Percentiles rank a stretch among this genome's conserved stretches.
These are phyloP conservation scores for Leptinotarsa defecta DNA, from an alignment of 1,140 invertebrate species.

Conservation along the genomic window DNA sequence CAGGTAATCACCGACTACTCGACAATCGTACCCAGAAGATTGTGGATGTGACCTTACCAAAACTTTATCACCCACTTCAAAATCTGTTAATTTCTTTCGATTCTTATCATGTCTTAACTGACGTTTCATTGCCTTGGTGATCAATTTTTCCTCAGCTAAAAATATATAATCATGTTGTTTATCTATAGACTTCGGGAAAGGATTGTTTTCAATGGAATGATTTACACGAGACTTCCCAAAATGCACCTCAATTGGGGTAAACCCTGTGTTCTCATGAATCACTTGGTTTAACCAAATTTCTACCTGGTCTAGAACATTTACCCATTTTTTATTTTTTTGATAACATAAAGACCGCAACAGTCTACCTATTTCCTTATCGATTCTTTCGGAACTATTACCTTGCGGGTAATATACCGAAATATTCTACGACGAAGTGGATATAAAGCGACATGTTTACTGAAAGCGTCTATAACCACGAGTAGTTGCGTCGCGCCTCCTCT, in stretches of 20 bases:
- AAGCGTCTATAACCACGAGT: conserved; percentile 19
- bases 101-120: background rate
- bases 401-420: background rate
- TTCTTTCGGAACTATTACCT: background rate
- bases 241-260: conserved; percentile 4
- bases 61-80: background rate
- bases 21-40: too few relatives aligned
- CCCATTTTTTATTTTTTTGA: background rate
- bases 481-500: conserved; percentile 17
- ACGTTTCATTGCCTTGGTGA: background rate
- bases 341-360: background rate
- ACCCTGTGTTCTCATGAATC: conserved; percentile 10
- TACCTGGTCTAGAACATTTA: background rate
- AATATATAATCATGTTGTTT: background rate
- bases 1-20: too few relatives aligned
- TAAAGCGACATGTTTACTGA: conserved; percentile 23
- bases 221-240: conserved; percentile 7
- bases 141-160: background rate
- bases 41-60: background rate
- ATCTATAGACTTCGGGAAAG: background rate
- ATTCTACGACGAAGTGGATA: background rate
- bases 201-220: background rate
- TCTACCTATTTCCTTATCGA: background rate
- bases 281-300: background rate
- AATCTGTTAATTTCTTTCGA: background rate